phyloP scores from a whole-genome alignment of 1,140 invertebrate genomes.

The Apis mellifera region Amel_HAv3.1 CM009938.2:1501501-1502000 shows the following conservation, averaged over 20 bases:
- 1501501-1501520: too few relatives aligned
- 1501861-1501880: constrained; percentile 48
- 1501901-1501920: constrained; percentile 65
- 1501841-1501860: constrained; percentile 12
- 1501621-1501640: neutral
- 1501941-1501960: constrained; percentile 60
- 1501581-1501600: too few relatives aligned
- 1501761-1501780: neutral
- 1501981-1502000: constrained; percentile 11
- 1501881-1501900: constrained; percentile 60
- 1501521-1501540: too few relatives aligned
- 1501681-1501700: too few relatives aligned
- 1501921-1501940: constrained; percentile 55
- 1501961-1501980: constrained; percentile 53
- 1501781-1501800: neutral
- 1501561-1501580: too few relatives aligned
- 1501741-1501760: too few relatives aligned
- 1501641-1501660: too few relatives aligned
- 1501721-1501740: too few relatives aligned
- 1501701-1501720: too few relatives aligned
- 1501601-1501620: neutral
- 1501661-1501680: too few relatives aligned
- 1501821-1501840: neutral
- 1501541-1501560: too few relatives aligned
- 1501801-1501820: neutral